These are phyloP conservation scores for Spodoptera litura DNA, from an alignment of 1,140 invertebrate species.

Conservation along the genomic window DNA sequence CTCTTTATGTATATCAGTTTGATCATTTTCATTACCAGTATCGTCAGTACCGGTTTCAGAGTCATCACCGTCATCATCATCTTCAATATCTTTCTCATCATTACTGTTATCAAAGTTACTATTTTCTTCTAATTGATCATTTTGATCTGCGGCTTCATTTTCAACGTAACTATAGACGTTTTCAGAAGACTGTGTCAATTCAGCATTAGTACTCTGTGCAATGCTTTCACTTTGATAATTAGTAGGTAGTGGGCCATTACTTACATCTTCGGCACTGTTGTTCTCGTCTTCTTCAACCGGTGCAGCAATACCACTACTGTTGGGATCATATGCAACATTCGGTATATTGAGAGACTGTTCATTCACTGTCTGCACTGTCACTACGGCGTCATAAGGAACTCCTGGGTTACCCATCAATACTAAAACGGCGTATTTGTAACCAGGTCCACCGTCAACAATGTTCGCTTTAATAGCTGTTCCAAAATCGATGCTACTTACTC, in stretches of 20 bases:
- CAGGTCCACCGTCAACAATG: slow-evolving; percentile 79
- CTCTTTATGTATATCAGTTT: slow-evolving; percentile 35
- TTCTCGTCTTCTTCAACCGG: slow-evolving; percentile 58
- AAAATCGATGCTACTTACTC: slow-evolving; percentile 79
- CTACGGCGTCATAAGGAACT: slow-evolving; percentile 72
- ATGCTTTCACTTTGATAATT: slow-evolving; percentile 45
- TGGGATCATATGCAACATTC: slow-evolving; percentile 34
- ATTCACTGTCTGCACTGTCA: slow-evolving; percentile 71
- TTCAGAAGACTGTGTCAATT: slow-evolving; percentile 63
- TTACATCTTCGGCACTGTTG: slow-evolving; percentile 66
- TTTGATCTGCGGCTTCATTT: slow-evolving; percentile 46
- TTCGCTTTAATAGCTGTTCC: slow-evolving; percentile 77
- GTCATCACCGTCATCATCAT: slow-evolving; percentile 35
- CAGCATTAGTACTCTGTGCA: slow-evolving; percentile 54
- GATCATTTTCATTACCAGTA: slow-evolving; percentile 19
- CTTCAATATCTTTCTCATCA: slow-evolving; percentile 29
- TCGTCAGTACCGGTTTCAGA: slow-evolving; percentile 27
- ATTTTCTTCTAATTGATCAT: slow-evolving; percentile 41
- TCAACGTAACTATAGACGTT: slow-evolving; percentile 65
- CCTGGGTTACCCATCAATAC: slow-evolving; percentile 74
- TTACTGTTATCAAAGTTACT: slow-evolving; percentile 24
- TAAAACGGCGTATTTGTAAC: slow-evolving; percentile 76
- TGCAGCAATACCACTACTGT: slow-evolving; percentile 30
- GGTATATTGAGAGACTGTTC: slow-evolving; percentile 41
- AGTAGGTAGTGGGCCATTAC: slow-evolving; percentile 42